phyloP scores from a whole-genome alignment of 1,140 invertebrate genomes.

The Globodera ellingtonae region DNA sequence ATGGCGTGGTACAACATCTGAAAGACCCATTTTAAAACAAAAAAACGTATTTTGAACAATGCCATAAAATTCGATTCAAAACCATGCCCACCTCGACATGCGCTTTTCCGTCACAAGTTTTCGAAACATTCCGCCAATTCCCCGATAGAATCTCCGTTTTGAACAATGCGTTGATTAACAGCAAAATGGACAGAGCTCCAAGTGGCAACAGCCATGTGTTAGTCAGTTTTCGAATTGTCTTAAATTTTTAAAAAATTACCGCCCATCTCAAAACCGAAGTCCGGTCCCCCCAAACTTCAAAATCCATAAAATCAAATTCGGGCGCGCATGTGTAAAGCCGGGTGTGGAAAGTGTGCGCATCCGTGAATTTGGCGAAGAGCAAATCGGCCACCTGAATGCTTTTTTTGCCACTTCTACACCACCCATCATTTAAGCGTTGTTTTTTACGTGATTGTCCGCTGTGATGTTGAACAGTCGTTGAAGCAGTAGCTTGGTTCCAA shows the following conservation, averaged over 20 bases:
- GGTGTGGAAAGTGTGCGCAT: constrained; percentile 79
- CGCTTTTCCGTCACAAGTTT: constrained; percentile 15
- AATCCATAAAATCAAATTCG: constrained; percentile 80
- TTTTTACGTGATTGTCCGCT: constrained; percentile 73
- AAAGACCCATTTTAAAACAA: not conserved
- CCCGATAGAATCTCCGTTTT: constrained; percentile 15
- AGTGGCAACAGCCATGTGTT: constrained; percentile 71
- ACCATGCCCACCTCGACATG: constrained; percentile 14
- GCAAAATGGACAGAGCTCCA: constrained; percentile 67
- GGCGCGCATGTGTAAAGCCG: constrained; percentile 80
- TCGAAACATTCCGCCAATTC: constrained; percentile 13
- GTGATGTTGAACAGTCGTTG: constrained; percentile 67
- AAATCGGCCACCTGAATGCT: constrained; percentile 72
- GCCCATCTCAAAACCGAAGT: constrained; percentile 22
- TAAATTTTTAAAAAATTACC: not conserved
- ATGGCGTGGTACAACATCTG: constrained; percentile 75
- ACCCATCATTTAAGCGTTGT: not conserved
- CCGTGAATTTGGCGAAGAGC: constrained; percentile 76
- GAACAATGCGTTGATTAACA: constrained; percentile 43
- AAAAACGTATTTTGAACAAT: not conserved
- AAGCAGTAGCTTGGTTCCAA: constrained; percentile 67
- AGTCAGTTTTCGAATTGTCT: constrained; percentile 67
- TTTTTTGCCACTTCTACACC: constrained; percentile 2
- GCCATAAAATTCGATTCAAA: not conserved
- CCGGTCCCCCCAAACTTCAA: constrained; percentile 58